These are phyloP conservation scores for Nansenia antarctica DNA, from an alignment of 2,113 vertebrate species.

Conservation along the genomic window DNA sequence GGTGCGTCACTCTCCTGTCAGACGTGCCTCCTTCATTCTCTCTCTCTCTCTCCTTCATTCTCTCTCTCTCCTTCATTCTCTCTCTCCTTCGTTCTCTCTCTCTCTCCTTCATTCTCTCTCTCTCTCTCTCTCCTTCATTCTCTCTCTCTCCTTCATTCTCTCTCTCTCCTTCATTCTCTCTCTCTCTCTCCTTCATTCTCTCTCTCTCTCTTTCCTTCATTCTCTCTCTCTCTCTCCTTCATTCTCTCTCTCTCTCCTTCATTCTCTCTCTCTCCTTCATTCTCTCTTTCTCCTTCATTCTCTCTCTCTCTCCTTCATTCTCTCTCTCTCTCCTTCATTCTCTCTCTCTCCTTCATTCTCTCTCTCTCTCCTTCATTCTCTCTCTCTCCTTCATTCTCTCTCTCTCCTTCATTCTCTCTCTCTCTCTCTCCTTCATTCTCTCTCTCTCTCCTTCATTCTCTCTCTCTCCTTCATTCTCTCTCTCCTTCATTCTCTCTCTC, in stretches of 20 bases:
- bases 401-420: too few species aligned
- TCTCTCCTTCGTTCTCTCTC: slow-evolving; percentile 45
- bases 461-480: slow-evolving; percentile 40
- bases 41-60: slow-evolving; percentile 46
- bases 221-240: slow-evolving; percentile 43
- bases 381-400: too few species aligned
- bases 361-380: slow-evolving; percentile 47
- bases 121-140: too few species aligned
- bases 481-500: slow-evolving; percentile 41
- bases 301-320: slow-evolving; percentile 45
- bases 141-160: slow-evolving; percentile 15
- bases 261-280: too few species aligned
- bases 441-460: slow-evolving; percentile 65
- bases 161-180: slow-evolving; percentile 49
- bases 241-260: slow-evolving; percentile 45
- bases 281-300: too few species aligned
- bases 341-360: slow-evolving; percentile 37
- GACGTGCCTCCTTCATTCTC: too few species aligned
- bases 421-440: slow-evolving; percentile 28
- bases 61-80: slow-evolving; percentile 30
- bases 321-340: slow-evolving; percentile 60
- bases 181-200: slow-evolving; percentile 64
- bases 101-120: too few species aligned
- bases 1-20: too few species aligned
- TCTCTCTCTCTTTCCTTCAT: slow-evolving; percentile 39